phyloP scores from a whole-genome alignment of 1,140 invertebrate genomes.

The Anastrepha obliqua region DNA sequence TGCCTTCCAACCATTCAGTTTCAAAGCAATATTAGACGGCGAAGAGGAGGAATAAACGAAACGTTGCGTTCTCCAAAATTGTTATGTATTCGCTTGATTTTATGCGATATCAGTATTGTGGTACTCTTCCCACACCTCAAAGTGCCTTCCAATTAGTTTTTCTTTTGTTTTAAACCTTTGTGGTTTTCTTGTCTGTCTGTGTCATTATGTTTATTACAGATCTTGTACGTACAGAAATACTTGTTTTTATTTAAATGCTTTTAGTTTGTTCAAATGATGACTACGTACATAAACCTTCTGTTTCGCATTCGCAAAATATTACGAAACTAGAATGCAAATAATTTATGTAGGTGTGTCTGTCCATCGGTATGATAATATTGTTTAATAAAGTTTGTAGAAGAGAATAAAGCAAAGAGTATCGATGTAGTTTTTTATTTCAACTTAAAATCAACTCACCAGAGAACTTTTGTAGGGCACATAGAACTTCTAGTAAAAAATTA shows the following conservation, averaged over 20 bases:
- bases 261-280: neutral
- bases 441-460: neutral
- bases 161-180: neutral
- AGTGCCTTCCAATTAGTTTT: slow-evolving; percentile 35
- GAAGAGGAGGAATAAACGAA: slow-evolving; percentile 74
- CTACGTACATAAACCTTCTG: no score
- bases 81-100: slow-evolving; percentile 21
- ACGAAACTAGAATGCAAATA: neutral
- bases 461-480: neutral
- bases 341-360: neutral
- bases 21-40: slow-evolving; percentile 87
- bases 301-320: neutral
- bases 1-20: slow-evolving; percentile 94
- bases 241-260: slow-evolving; percentile 11
- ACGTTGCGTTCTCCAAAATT: neutral
- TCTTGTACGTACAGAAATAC: neutral
- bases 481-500: neutral
- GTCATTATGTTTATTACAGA: neutral
- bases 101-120: slow-evolving; percentile 57
- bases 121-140: slow-evolving; percentile 55
- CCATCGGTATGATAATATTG: slow-evolving; percentile 1
- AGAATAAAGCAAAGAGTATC: neutral
- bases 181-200: slow-evolving; percentile 15
- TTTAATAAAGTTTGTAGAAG: slow-evolving; percentile 46
- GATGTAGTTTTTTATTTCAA: neutral